Percentiles rank a stretch among this genome's conserved stretches.
Evolutionary conservation across 2,113 vertebrate genomes (phyloP).

Genomic region (Rhinichthys klamathensis): DNA sequence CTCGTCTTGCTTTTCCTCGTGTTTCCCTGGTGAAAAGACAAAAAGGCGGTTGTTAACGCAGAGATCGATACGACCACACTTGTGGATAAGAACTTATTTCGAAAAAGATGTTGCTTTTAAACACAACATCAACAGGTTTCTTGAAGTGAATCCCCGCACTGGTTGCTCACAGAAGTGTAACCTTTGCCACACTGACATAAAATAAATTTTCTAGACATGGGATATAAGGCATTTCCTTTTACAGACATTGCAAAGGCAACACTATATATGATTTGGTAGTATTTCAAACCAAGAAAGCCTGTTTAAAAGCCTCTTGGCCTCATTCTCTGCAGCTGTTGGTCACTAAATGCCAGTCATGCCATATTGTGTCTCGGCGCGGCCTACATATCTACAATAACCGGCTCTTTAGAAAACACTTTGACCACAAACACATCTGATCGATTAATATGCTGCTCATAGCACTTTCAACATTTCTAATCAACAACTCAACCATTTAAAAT

Average conservation of each 20-base stretch:
- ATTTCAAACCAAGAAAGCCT: neutral
- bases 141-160: neutral
- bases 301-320: constrained; percentile 12
- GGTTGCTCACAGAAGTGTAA: neutral
- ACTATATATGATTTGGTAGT: neutral
- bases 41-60: neutral
- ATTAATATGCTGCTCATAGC: neutral
- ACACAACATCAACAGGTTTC: neutral
- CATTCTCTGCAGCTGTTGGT: constrained; percentile 42
- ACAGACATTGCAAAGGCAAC: neutral
- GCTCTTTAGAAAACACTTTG: neutral
- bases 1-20: constrained; percentile 96
- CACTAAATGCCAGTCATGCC: constrained; percentile 38
- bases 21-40: constrained; percentile 80
- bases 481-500: neutral
- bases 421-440: constrained; percentile 16
- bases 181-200: neutral
- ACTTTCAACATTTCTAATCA: neutral
- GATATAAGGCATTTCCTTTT: neutral
- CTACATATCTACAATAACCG: constrained; percentile 6
- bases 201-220: neutral
- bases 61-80: neutral
- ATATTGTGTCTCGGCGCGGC: neutral
- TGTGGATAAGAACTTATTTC: neutral
- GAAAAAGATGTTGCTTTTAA: neutral